Evolutionary conservation across 2,113 vertebrate genomes (phyloP).

Genomic region (Lutjanus erythropterus): DNA sequence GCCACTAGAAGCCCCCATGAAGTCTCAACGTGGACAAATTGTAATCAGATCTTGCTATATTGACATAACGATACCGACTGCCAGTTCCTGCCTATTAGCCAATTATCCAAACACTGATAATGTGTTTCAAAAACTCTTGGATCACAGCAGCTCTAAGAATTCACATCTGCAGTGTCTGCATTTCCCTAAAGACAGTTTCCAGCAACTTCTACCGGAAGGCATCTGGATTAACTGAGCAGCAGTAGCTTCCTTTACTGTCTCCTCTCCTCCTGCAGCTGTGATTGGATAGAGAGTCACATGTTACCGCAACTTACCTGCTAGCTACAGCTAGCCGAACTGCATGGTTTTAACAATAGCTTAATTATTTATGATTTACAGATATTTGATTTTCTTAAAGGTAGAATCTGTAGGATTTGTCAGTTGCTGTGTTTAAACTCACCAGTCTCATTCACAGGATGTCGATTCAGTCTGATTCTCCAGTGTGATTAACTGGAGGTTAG

Average conservation of each 20-base stretch:
- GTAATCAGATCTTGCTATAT: background rate
- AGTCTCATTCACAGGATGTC: background rate
- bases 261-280: conserved; percentile 15
- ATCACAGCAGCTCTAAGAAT: conserved; percentile 44
- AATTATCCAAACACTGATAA: conserved; percentile 29
- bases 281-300: background rate
- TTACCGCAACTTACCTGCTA: conserved; percentile 8
- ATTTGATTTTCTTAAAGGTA: background rate
- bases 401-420: too few species aligned
- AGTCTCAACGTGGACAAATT: background rate
- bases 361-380: background rate
- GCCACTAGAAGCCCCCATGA: background rate
- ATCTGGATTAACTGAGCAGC: conserved; percentile 51
- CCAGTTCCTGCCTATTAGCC: background rate
- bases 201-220: conserved; percentile 33
- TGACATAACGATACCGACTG: conserved; percentile 1
- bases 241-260: conserved; percentile 15
- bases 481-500: background rate
- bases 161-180: conserved; percentile 49
- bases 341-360: background rate
- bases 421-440: too few species aligned
- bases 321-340: background rate
- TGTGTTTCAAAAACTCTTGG: conserved; percentile 12
- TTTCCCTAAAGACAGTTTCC: conserved; percentile 48
- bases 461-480: background rate